These are phyloP conservation scores for Resseliella maxima DNA, from an alignment of 2,888 invertebrate species.

Conservation along the genomic window DNA sequence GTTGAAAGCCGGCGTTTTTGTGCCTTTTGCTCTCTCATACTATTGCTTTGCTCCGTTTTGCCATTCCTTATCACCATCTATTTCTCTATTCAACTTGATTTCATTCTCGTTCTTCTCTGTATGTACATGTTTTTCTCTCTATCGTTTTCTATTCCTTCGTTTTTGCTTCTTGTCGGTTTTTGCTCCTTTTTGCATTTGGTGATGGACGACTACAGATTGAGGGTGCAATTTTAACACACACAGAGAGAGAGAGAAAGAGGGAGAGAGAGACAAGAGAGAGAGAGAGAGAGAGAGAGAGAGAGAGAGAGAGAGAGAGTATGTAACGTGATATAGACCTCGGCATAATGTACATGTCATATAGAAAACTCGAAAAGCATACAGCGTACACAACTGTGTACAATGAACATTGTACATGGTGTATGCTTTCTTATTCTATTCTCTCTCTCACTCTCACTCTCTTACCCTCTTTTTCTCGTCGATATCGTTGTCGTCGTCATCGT, in stretches of 20 bases:
- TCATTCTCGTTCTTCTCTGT: neutral
- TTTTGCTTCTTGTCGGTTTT: slow-evolving; percentile 4
- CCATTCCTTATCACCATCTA: slow-evolving; percentile 29
- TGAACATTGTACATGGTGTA: neutral
- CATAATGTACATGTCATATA: neutral
- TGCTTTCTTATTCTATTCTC: no score
- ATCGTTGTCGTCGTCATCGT: no score
- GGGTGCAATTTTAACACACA: slow-evolving; percentile 51
- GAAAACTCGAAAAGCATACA: neutral
- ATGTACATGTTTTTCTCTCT: neutral
- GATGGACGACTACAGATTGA: slow-evolving; percentile 24
- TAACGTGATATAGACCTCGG: slow-evolving; percentile 15
- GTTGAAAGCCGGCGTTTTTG: neutral
- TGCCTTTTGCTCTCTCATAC: neutral
- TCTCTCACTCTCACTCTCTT: no score
- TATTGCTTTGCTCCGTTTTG: neutral
- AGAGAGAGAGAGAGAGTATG: neutral
- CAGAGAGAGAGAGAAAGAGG: neutral
- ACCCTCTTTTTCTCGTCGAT: neutral
- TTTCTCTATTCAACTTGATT: slow-evolving; percentile 43
- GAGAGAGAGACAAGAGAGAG: neutral
- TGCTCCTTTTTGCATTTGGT: slow-evolving; percentile 42
- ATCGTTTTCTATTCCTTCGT: neutral
- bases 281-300: neutral
- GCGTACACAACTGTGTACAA: neutral